A percentile compares a stretch with the other conserved stretches of the same genome.
These are phyloP conservation scores for Murina feae DNA, from an alignment of 2,113 vertebrate genomes.

Conservation along the genomic window DNA sequence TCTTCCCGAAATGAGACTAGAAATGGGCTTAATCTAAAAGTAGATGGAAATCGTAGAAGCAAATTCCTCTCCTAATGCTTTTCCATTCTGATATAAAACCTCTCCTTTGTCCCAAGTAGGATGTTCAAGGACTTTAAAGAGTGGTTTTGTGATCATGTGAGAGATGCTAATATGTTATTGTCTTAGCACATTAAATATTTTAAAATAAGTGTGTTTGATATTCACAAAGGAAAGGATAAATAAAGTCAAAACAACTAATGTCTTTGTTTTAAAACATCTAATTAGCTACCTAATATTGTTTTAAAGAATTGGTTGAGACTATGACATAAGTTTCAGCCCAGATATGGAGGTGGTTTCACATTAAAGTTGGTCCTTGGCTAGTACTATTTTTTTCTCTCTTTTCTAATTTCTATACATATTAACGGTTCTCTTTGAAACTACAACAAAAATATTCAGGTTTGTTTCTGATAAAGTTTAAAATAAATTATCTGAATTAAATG, in stretches of 20 bases:
- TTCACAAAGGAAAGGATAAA: neutral
- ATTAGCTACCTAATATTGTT: neutral
- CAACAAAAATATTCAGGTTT: neutral
- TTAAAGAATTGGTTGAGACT: neutral
- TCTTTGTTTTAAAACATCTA: conserved; percentile 1
- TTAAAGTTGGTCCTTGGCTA: neutral
- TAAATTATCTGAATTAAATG: neutral
- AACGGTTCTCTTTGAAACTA: neutral
- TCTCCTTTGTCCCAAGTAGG: neutral
- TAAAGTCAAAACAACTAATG: conserved; percentile 4
- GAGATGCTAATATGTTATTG: neutral
- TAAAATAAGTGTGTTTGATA: conserved; percentile 10
- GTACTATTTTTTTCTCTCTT: neutral
- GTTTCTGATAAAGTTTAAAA: conserved; percentile 23
- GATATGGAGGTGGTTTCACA: neutral
- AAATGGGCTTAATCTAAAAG: neutral
- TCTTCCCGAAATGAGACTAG: neutral
- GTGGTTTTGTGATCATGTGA: neutral
- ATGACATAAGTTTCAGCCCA: neutral
- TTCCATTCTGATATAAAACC: neutral
- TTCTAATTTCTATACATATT: neutral
- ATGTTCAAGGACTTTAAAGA: neutral
- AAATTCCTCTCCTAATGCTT: neutral
- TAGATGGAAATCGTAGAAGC: neutral
- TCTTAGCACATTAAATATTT: neutral